Base-by-base conservation (phyloP, 2,113 vertebrate genomes). In the Paratilapia polleni region DNA sequence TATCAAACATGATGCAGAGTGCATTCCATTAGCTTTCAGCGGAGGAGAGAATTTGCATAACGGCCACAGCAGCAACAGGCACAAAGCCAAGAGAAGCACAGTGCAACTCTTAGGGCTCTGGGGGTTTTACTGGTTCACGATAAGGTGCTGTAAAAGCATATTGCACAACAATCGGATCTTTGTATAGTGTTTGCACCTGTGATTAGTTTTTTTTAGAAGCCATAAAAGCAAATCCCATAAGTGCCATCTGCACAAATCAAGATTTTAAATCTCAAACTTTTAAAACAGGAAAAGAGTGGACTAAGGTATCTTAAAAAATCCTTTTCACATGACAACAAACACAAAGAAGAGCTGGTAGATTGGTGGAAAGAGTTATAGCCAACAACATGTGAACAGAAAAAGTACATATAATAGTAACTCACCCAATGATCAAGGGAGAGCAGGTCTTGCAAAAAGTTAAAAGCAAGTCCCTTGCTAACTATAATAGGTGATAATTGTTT, bases 41-140 rank as follows among this genome's bases (percentile, higher is more conserved):
- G 62, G 52, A 49, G 14, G 34, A 54, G 61, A 57, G 56, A 49
- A 94, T 96, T 96, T 96, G 96, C 95, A 95, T 96, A 96, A 96
- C 96, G 89, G 95, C 88, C 88, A 63, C 66, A 54, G 83, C 79
- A 84, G 86, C 85, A 63, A 1, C 2, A 22, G 91, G 90, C 82
- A 24, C 3, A 2, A 2, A 56, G 89, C 92, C 92, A 93, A 88
- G 57, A 89, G 84, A 88, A 62, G 84, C 78, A 85, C 24, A 3
- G 84, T 77, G 10, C 58, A 79, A 28, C 77, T 90, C 64, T 83
- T 31, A 81, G 38, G 9, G 52, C 84, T 80, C 56, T 36, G 19
- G 76, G 85, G 28, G 8, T 52, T 80, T 77, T 52, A 79, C 79
- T 26, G 20, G 62, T 68, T 58, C 14, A 38, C 8, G 49, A 92